Evolutionary conservation across 2,797 vertebrate genomes (phyloP).

Genomic region (Champsocephalus esox): DNA sequence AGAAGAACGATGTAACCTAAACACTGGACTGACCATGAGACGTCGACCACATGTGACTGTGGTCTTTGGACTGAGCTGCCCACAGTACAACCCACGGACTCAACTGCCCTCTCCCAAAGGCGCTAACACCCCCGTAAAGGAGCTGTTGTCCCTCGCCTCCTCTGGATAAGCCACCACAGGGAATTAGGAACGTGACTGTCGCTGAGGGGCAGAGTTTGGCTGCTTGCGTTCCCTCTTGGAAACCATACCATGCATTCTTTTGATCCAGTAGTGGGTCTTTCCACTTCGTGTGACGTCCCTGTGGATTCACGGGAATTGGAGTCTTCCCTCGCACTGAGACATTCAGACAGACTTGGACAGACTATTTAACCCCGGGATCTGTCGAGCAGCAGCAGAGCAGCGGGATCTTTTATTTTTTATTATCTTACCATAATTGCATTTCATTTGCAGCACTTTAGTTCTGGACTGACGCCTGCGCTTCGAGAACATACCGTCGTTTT

Average conservation of each 20-base stretch:
- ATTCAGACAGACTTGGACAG: slow-evolving; percentile 81
- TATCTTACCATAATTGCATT: slow-evolving; percentile 76
- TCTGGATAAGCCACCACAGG: slow-evolving; percentile 56
- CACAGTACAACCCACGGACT: slow-evolving; percentile 64
- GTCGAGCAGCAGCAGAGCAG: slow-evolving; percentile 74
- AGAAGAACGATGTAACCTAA: slow-evolving; percentile 67
- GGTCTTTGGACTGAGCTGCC: slow-evolving; percentile 67
- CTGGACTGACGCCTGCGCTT: slow-evolving; percentile 76
- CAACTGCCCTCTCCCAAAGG: slow-evolving; percentile 74
- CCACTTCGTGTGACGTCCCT: slow-evolving; percentile 73
- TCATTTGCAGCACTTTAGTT: slow-evolving; percentile 87
- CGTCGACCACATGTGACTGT: slow-evolving; percentile 60
- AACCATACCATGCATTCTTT: slow-evolving; percentile 82
- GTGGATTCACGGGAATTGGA: slow-evolving; percentile 83
- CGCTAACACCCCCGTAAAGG: slow-evolving; percentile 65
- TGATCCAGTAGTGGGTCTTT: slow-evolving; percentile 66
- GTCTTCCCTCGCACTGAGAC: slow-evolving; percentile 86
- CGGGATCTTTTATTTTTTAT: slow-evolving; percentile 62
- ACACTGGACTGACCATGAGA: slow-evolving; percentile 84
- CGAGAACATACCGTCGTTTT: slow-evolving; percentile 63
- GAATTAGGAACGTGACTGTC: slow-evolving; percentile 69
- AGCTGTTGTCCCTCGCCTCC: slow-evolving; percentile 40
- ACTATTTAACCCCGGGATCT: slow-evolving; percentile 75
- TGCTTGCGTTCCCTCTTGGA: slow-evolving; percentile 71
- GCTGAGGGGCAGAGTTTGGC: slow-evolving; percentile 67